Percentiles rank a stretch among this genome's conserved stretches.
These are phyloP conservation scores for Taenaris catops DNA, from an alignment of 2,888 invertebrate genomes.

Conservation along the genomic window DNA sequence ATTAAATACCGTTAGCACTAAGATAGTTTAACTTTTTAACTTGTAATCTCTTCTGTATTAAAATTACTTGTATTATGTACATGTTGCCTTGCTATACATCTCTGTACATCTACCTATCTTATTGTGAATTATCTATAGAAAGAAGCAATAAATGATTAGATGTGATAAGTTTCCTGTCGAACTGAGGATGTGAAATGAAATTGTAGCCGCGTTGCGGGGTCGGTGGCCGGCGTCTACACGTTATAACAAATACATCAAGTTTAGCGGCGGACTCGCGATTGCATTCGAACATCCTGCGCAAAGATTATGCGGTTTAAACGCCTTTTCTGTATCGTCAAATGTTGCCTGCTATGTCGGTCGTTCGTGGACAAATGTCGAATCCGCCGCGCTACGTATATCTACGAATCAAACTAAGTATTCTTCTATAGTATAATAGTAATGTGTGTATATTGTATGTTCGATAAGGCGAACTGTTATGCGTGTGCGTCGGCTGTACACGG, in stretches of 20 bases:
- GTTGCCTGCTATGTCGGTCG: constrained; percentile 11
- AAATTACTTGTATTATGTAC: constrained; percentile 75
- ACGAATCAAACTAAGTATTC: constrained; percentile 79
- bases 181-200: constrained; percentile 68
- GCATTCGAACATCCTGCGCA: constrained; percentile 28
- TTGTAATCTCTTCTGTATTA: constrained; percentile 67
- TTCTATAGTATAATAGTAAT: constrained; percentile 77
- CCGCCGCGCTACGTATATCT: constrained; percentile 69
- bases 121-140: constrained; percentile 58
- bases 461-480: constrained; percentile 52
- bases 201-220: constrained; percentile 56
- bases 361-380: constrained; percentile 36
- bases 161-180: constrained; percentile 43
- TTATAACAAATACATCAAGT: constrained; percentile 78
- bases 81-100: constrained; percentile 65
- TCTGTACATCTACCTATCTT: constrained; percentile 74
- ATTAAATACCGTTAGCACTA: constrained; percentile 68
- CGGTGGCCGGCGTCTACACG: constrained; percentile 67
- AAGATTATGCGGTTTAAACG: not conserved
- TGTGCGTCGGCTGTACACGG: constrained; percentile 47
- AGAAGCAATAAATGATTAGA: constrained; percentile 56
- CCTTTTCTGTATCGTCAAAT: not conserved
- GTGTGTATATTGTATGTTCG: constrained; percentile 66
- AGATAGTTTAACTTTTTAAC: constrained; percentile 72
- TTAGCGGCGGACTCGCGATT: constrained; percentile 39